phyloP scores from a whole-genome alignment of 2,113 vertebrate genomes.

The Pao palembangensis region DNA sequence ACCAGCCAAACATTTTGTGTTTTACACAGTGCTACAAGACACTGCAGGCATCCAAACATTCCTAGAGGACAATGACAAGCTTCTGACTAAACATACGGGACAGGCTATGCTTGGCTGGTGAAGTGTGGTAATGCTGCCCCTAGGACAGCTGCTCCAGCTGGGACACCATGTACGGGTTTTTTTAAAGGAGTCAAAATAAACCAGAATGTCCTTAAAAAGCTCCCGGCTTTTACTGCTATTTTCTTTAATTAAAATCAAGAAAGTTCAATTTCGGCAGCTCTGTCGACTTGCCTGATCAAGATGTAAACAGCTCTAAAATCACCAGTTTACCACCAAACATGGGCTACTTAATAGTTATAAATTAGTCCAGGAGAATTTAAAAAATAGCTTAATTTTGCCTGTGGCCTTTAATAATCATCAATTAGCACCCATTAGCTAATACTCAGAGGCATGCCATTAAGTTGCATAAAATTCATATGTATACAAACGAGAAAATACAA shows the following conservation, averaged over 20 bases:
- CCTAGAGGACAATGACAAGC: constrained; percentile 41
- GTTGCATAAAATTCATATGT: too few relatives aligned
- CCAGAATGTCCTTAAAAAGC: constrained; percentile 21
- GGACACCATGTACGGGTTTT: constrained; percentile 24
- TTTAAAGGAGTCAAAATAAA: constrained; percentile 14
- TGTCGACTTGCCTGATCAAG: background rate
- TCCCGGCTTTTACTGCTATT: background rate
- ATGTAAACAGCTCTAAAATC: background rate
- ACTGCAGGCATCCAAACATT: constrained; percentile 19
- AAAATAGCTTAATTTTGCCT: too few relatives aligned
- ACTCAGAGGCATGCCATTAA: too few relatives aligned
- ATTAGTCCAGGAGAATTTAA: too few relatives aligned
- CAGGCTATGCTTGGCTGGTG: constrained; percentile 26
- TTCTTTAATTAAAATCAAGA: background rate
- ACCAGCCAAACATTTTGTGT: background rate
- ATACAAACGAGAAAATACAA: too few relatives aligned
- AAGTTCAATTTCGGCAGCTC: background rate
- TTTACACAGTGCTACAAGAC: background rate
- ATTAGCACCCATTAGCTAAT: too few relatives aligned
- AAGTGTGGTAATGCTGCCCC: constrained; percentile 35
- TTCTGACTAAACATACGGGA: constrained; percentile 51
- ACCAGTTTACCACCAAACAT: too few relatives aligned
- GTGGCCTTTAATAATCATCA: too few relatives aligned
- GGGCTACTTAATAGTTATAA: too few relatives aligned
- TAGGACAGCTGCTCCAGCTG: constrained; percentile 40